Evolutionary conservation across 2,113 vertebrate genomes (phyloP).

Genomic region (Gopherus evgoodei): DNA sequence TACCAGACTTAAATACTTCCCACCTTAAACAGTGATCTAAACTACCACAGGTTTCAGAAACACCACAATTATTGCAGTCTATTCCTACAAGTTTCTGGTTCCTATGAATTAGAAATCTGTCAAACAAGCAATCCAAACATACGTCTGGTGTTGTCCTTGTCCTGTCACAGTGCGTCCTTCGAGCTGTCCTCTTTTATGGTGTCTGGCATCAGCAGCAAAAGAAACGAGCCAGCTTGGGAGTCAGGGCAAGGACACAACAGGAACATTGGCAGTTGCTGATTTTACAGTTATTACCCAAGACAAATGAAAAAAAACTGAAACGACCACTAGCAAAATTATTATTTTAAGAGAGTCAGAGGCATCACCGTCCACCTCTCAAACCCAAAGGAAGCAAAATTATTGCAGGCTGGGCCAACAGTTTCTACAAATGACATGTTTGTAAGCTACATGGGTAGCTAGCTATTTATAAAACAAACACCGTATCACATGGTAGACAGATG

Average conservation of each 20-base stretch:
- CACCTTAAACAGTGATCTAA: neutral
- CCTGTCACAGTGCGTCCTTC: accelerated
- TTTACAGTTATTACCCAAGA: neutral
- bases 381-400: neutral
- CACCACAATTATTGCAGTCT: neutral
- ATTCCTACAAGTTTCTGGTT: neutral
- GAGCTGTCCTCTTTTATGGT: neutral
- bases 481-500: neutral
- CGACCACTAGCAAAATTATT: neutral
- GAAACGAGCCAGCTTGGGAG: accelerated
- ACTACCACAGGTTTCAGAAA: neutral
- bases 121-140: neutral
- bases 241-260: neutral
- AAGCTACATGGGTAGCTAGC: neutral
- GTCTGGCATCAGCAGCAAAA: neutral
- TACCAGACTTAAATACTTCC: neutral
- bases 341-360: neutral
- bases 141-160: neutral
- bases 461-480: neutral
- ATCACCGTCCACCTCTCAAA: accelerated
- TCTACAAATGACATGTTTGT: neutral
- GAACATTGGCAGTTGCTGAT: neutral
- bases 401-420: neutral
- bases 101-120: neutral
- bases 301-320: neutral